Conservation (phyloP, 2,888 invertebrate species). For the Drosophila siamana region DNA sequence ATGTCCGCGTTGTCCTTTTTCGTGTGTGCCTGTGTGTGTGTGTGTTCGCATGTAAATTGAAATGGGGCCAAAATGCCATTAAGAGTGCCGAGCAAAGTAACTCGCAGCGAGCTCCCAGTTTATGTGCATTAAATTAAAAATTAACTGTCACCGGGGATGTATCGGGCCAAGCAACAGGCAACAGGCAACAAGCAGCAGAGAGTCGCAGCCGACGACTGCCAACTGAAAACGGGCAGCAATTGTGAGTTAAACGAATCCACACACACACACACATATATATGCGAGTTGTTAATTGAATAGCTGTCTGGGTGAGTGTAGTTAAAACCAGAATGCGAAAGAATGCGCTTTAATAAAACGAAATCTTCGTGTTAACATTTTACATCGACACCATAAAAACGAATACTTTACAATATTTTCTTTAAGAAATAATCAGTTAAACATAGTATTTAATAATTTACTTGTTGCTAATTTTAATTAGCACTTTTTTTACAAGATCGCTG, state of each 20-base stretch:
- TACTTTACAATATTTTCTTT: too few species aligned
- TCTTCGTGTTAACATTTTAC: background rate
- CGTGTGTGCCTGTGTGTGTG: conserved; percentile 3
- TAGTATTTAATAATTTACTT: background rate
- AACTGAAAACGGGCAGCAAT: conserved; percentile 23
- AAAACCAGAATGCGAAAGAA: background rate
- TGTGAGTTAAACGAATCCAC: conserved; percentile 28
- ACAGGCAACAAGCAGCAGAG: conserved; percentile 18
- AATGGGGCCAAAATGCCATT: conserved; percentile 75
- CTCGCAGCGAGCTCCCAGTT: conserved; percentile 52
- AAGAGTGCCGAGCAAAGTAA: conserved; percentile 58
- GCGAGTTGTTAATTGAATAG: conserved; percentile 19
- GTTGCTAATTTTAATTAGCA: background rate
- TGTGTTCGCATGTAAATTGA: conserved; percentile 70
- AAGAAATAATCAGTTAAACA: background rate
- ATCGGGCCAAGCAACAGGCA: conserved; percentile 27
- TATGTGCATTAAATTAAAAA: conserved; percentile 77
- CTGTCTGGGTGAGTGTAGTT: background rate
- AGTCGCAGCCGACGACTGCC: too few species aligned
- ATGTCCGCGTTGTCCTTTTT: conserved; percentile 4
- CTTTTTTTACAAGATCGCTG: background rate
- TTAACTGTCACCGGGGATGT: conserved; percentile 73
- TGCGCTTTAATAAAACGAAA: background rate
- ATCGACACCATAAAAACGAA: too few species aligned
- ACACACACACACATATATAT: background rate